A percentile compares a stretch with the other conserved stretches of the same genome.
Evolutionary conservation across 2,113 vertebrate species (phyloP).

Genomic region (Pseudonaja textilis): DNA sequence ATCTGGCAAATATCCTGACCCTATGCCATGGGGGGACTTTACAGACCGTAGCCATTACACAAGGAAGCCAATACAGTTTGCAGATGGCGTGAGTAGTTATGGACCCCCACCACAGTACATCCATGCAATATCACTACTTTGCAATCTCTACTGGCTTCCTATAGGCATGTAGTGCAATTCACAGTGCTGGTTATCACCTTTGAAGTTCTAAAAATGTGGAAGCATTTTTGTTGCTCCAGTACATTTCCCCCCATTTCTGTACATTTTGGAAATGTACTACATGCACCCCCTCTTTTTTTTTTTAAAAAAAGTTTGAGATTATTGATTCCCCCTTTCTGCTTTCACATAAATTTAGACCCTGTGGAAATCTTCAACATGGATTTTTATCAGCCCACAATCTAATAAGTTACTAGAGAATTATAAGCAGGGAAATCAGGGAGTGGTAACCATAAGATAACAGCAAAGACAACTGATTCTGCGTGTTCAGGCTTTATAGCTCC

Average conservation of each 20-base stretch:
- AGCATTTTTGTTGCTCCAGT: conserved; percentile 26
- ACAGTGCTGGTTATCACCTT: not conserved
- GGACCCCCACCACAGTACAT: not conserved
- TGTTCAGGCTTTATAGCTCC: not conserved
- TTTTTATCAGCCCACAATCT: not conserved
- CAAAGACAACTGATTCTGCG: conserved; percentile 3
- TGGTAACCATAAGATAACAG: conserved; percentile 12
- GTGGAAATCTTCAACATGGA: conserved; percentile 32
- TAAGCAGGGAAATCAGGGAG: conserved; percentile 29
- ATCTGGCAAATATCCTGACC: not conserved
- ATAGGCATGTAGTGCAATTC: not conserved
- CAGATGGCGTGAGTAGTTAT: not conserved
- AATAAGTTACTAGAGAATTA: conserved; percentile 1
- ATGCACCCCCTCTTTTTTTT: no score
- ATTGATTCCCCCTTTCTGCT: conserved; percentile 2
- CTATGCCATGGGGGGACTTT: not conserved
- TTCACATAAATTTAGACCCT: not conserved
- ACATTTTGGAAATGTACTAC: no score
- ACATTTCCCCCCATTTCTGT: not conserved
- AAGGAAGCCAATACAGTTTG: not conserved
- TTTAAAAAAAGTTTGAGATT: not conserved
- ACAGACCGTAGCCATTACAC: not conserved
- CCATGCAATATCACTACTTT: not conserved
- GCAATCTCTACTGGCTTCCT: not conserved
- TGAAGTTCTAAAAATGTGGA: conserved; percentile 8